phyloP scores from a whole-genome alignment of 2,797 vertebrate genomes.

The Cheirogaleus major region DNA sequence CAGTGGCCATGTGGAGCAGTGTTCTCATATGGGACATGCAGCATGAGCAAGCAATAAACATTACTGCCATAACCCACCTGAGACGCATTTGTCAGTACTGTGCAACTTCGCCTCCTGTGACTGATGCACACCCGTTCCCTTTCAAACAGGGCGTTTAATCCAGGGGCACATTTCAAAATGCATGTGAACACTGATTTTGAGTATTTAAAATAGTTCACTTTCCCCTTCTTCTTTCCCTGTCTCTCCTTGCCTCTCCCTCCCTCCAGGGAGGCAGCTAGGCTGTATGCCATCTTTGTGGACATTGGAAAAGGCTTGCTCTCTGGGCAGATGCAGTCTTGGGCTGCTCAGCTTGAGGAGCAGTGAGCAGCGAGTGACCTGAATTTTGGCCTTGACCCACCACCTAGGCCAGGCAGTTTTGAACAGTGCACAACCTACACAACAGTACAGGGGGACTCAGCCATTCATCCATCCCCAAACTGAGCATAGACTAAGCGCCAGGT shows the following conservation, averaged over 20 bases:
- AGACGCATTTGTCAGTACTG: background rate
- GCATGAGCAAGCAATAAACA: background rate
- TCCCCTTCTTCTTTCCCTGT: fast-evolving
- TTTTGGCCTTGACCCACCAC: background rate
- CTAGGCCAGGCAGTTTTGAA: background rate
- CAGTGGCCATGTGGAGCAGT: fast-evolving
- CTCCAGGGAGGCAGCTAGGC: background rate
- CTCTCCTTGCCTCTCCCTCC: background rate
- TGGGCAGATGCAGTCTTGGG: background rate
- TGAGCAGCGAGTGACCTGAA: background rate
- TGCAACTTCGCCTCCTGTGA: background rate
- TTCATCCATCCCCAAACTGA: background rate
- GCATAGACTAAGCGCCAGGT: background rate
- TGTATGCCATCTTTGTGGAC: background rate
- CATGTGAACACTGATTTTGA: background rate
- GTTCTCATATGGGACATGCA: fast-evolving
- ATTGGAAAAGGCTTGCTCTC: background rate
- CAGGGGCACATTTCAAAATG: background rate
- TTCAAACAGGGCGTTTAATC: background rate
- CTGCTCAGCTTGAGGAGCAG: background rate
- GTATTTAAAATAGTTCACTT: background rate
- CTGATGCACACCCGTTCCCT: fast-evolving
- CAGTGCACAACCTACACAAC: background rate
- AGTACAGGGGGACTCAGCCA: fast-evolving
- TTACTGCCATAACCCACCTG: background rate